phyloP scores from a whole-genome alignment of 92 coral and sea anemone species.

The Heliopora coerulea region DNA sequence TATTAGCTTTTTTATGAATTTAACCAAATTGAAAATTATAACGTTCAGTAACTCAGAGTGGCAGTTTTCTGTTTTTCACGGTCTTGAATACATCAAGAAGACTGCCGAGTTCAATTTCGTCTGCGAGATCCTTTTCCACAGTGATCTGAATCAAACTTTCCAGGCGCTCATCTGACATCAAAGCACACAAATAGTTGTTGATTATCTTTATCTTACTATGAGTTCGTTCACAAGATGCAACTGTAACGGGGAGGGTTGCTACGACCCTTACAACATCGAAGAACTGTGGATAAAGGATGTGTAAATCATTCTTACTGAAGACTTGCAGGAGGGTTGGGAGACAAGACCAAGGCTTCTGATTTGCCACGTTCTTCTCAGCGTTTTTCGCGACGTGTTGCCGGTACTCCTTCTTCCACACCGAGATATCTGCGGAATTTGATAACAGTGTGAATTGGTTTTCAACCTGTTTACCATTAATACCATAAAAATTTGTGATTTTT shows the following conservation, averaged over 20 bases:
- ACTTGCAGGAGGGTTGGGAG: constrained; percentile 21
- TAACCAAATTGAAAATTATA: no score
- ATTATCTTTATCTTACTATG: constrained; percentile 37
- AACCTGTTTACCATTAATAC: no score
- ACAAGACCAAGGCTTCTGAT: constrained; percentile 21
- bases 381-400: constrained; percentile 1
- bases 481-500: no score
- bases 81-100: constrained; percentile 1
- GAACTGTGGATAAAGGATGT: constrained; percentile 25
- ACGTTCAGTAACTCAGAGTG: no score
- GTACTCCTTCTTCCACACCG: no score
- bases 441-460: no score
- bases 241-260: no score
- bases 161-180: constrained; percentile 37
- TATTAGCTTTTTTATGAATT: no score
- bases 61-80: constrained; percentile 21
- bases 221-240: no score
- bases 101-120: constrained; percentile 7
- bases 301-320: constrained; percentile 27
- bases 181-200: constrained; percentile 36
- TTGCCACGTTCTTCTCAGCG: constrained; percentile 7
- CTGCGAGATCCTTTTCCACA: constrained; percentile 35
- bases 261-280: constrained; percentile 20
- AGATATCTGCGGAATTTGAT: no score
- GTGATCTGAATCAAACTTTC: constrained; percentile 34